Evolutionary conservation across 64 coral and sea anemone genomes (phyloP), one percentile per base, ranked within the genome.

Genomic region (Montipora capricornis): DNA sequence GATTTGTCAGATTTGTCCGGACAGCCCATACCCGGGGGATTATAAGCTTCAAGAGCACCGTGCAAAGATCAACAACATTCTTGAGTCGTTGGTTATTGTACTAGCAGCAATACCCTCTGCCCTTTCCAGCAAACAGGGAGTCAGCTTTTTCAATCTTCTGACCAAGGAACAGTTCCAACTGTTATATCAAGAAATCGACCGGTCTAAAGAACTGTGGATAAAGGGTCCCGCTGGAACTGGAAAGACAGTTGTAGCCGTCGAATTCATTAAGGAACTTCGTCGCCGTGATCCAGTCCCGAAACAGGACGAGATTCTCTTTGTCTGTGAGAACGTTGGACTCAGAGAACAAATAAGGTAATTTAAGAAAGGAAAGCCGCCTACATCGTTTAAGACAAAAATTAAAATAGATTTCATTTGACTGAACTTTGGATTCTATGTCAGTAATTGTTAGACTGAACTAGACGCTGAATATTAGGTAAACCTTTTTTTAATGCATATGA

Each of bases 191-290:
- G 11, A 61, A 3, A 50, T 75, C 49, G 67, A 76, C 11, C 6
- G 11, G 5, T 4, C 1, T 37, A 19, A 11, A n/a, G 73, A 53
- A 49, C 26, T 92, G 15, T 92, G 90, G 90, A 62, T 83, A 0
- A 13, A 92, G 11, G 90, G 80, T 76, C 20, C 50, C 6, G 90
- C 90, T 12, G 90, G 90, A 0, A 83, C 90, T 3, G 90, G 90
- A 0, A 92, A 92, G 15, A 92, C 90, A 1, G 8, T 76, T 8
- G 79, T 92, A 0, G 90, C 90, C 6, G 68, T 92, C 3, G 80
- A 81, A 7, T 92, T 92, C 11, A 84, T 84, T 44, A 61, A 10
- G 47, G 51, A 75, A 22, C 64, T 92, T 5, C 52, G 45, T 4
- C 80, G 50, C 6, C 79, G 26, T 47, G 49, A 92, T 11, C 12